A percentile compares a stretch with the other conserved stretches of the same genome.
These are phyloP conservation scores for Penaeus japonicus DNA, from an alignment of 1,140 invertebrate genomes.

Conservation along the genomic window DNA sequence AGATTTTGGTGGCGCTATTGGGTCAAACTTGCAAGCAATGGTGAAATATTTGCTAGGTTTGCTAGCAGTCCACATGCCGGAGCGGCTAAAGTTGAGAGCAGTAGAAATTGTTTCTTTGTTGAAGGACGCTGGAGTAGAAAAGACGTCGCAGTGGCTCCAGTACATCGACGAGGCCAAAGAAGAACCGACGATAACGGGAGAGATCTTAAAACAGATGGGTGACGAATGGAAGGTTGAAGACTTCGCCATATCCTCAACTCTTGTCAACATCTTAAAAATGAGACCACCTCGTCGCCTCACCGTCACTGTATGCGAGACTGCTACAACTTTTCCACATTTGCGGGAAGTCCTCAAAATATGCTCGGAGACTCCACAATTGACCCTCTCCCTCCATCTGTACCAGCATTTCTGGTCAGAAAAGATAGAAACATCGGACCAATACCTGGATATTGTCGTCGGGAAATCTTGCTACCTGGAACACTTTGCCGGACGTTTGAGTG, in stretches of 20 bases:
- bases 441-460: neutral
- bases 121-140: conserved; percentile 16
- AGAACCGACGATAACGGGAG: conserved; percentile 7
- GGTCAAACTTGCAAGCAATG: conserved; percentile 6
- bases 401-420: conserved; percentile 52
- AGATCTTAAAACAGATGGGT: conserved; percentile 35
- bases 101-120: conserved; percentile 28
- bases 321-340: conserved; percentile 19
- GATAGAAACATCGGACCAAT: conserved; percentile 16
- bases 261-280: conserved; percentile 3
- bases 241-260: conserved; percentile 25
- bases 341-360: conserved; percentile 25
- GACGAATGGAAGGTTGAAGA: conserved; percentile 40
- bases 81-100: neutral
- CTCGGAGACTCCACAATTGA: neutral
- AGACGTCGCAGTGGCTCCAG: conserved; percentile 33
- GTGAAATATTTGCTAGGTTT: conserved; percentile 41
- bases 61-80: neutral
- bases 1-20: neutral
- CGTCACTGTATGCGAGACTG: neutral
- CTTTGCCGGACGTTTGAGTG: conserved; percentile 36
- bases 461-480: conserved; percentile 15
- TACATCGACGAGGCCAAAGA: conserved; percentile 43
- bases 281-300: neutral
- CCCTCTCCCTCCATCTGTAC: conserved; percentile 35